phyloP scores from a whole-genome alignment of 1,140 invertebrate species.

The Nasonia vitripennis region DNA sequence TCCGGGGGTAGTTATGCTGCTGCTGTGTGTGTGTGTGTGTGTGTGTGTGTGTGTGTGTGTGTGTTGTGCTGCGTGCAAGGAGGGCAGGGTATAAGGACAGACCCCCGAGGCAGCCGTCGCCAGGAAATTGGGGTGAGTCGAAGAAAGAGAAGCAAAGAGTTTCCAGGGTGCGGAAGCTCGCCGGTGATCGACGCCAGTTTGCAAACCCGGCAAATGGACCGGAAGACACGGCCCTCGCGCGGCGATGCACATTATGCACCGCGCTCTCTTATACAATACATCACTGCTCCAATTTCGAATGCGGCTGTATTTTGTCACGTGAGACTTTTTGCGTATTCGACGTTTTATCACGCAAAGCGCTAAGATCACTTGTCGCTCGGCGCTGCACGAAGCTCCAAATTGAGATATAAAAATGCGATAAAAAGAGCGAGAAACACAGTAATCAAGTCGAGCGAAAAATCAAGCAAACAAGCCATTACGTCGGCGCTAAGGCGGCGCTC shows the following conservation, averaged over 20 bases:
- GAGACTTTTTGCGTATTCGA: no score
- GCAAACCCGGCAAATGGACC: slow-evolving; percentile 70
- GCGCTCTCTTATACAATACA: background rate
- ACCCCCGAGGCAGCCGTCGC: slow-evolving; percentile 2
- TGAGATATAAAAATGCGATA: background rate
- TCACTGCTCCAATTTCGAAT: background rate
- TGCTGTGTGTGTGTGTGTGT: no score
- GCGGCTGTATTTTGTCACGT: no score
- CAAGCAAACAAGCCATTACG: background rate
- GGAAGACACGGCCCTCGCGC: slow-evolving; percentile 57
- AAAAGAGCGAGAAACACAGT: background rate
- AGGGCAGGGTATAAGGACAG: background rate
- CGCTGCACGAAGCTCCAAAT: background rate
- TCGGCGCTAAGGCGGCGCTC: background rate
- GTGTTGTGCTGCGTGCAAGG: background rate
- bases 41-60: no score
- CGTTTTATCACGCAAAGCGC: no score
- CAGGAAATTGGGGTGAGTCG: slow-evolving; percentile 21
- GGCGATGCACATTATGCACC: background rate
- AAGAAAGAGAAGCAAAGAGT: background rate
- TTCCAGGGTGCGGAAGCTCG: background rate
- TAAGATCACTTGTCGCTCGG: no score
- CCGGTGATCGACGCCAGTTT: slow-evolving; percentile 60
- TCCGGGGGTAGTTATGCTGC: background rate
- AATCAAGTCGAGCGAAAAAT: background rate